These are phyloP conservation scores for Stenotaenia linearis DNA, from an alignment of 2,888 invertebrate species.

Conservation along the genomic window DNA sequence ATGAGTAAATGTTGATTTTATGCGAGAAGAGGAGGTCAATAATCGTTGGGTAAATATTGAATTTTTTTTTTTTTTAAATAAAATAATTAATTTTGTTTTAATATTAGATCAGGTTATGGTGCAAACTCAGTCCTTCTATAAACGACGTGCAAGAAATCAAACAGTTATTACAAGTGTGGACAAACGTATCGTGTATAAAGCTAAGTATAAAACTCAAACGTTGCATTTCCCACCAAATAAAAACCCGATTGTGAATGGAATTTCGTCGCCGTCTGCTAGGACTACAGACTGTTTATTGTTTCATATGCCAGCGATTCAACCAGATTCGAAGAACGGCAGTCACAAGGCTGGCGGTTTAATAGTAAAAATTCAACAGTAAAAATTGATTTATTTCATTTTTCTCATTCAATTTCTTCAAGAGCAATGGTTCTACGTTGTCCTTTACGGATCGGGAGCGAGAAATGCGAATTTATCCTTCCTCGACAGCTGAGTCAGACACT, in stretches of 20 bases:
- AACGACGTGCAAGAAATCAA: no score
- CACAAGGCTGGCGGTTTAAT: neutral
- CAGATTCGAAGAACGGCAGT: neutral
- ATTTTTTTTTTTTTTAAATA: neutral
- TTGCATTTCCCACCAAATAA: no score
- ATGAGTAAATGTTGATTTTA: neutral
- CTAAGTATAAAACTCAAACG: no score
- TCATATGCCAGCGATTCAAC: neutral
- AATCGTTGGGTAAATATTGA: neutral
- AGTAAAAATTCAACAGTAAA: neutral
- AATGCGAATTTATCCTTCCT: neutral
- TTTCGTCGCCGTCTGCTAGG: neutral
- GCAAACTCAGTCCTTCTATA: neutral
- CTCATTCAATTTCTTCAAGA: neutral
- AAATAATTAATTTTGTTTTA: no score
- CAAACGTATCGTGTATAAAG: no score
- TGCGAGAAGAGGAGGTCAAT: neutral
- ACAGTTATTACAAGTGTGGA: neutral
- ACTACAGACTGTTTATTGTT: neutral
- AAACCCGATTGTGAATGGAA: neutral
- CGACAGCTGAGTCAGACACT: neutral
- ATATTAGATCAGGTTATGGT: neutral
- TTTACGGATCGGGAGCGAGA: neutral
- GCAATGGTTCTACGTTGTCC: neutral
- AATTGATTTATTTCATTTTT: neutral